Evolutionary conservation across 2,888 invertebrate genomes (phyloP), one percentile per base, ranked within the genome.

Genomic region (Dioctria linearis): DNA sequence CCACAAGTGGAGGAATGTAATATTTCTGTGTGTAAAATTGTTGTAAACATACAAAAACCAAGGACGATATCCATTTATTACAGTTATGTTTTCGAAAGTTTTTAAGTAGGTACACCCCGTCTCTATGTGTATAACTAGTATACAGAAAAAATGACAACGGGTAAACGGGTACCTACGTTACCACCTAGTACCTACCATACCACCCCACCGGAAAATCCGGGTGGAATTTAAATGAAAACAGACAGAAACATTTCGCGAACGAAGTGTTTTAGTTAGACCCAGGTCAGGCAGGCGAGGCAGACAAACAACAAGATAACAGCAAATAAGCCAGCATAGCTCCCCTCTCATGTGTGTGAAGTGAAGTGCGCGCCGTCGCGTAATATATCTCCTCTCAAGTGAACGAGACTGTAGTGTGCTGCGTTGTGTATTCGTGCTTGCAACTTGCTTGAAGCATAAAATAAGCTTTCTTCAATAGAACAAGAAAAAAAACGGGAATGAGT

Each of bases 181-280:
- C 2, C 25, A 25, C 1, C n/a, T n/a, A n/a, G n/a, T n/a, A n/a
- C n/a, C 25, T 25, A 25, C 25, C 25, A 25, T 25, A 25, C 2
- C 69, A 9, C 49, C 69, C 49, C 49, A 13, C 67, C 25, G 69
- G 49, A 46, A 25, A 25, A 25, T 25, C 25, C 25, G 69, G 46
- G 67, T 49, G 49, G 54, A 54, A 54, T 54, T 40, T 71, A 71
- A 71, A 71, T 46, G 67, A 67, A 67, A 25, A 67, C 67, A 67
- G 42, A 65, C 40, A n/a, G 65, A 25, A 9, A 67, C 67, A 46
- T 43, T 67, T 42, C 43, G 8, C 25, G 46, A 42, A 67, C 42
- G 46, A 65, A 65, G 5, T 40, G 65, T 65, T 39, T 40, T 42
- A 40, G 6, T 49, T 49, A 9, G 6, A 49, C 51, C 51, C 40